phyloP scores from a whole-genome alignment of 1,140 invertebrate genomes.

The Drosophila hydei region DNA sequence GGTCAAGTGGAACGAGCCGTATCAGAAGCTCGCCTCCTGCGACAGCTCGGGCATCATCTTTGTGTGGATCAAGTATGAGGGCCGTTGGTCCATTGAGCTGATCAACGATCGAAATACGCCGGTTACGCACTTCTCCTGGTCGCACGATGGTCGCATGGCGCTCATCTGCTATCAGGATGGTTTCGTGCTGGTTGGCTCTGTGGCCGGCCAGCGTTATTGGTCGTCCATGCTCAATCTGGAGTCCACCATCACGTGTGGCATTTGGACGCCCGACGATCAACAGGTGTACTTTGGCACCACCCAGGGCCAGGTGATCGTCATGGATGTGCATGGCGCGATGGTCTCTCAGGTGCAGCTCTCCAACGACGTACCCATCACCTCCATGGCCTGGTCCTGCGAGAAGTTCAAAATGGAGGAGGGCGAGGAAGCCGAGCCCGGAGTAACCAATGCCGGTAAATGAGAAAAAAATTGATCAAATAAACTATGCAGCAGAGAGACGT shows the following conservation, averaged over 20 bases:
- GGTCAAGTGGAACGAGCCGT: slow-evolving; percentile 99
- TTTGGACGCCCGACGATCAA: slow-evolving; percentile 99
- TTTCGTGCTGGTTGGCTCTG: slow-evolving; percentile 97
- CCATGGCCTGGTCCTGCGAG: slow-evolving; percentile 98
- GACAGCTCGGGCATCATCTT: slow-evolving; percentile 99
- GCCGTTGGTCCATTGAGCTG: slow-evolving; percentile 98
- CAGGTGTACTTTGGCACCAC: slow-evolving; percentile 98
- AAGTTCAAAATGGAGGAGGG: slow-evolving; percentile 99
- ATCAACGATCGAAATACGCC: slow-evolving; percentile 99
- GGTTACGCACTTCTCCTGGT: slow-evolving; percentile 99
- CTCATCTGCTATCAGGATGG: slow-evolving; percentile 99
- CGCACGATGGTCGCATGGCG: slow-evolving; percentile 98
- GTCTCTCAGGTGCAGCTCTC: slow-evolving; percentile 94
- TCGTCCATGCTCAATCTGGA: slow-evolving; percentile 98
- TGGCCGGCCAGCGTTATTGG: slow-evolving; percentile 98
- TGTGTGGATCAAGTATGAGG: slow-evolving; percentile 99
- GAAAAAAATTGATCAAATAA: no score
- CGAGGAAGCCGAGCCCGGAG: slow-evolving; percentile 88
- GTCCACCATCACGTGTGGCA: slow-evolving; percentile 96
- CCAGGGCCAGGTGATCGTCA: slow-evolving; percentile 96
- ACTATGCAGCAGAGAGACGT: no score
- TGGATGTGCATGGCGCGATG: slow-evolving; percentile 98
- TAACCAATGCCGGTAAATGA: slow-evolving; percentile 84
- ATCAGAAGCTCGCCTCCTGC: slow-evolving; percentile 98
- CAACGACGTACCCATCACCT: slow-evolving; percentile 91